Percentiles rank a stretch among this genome's conserved stretches.
Conservation (phyloP, 1,140 invertebrate genomes). For the Papilio glaucus region DNA sequence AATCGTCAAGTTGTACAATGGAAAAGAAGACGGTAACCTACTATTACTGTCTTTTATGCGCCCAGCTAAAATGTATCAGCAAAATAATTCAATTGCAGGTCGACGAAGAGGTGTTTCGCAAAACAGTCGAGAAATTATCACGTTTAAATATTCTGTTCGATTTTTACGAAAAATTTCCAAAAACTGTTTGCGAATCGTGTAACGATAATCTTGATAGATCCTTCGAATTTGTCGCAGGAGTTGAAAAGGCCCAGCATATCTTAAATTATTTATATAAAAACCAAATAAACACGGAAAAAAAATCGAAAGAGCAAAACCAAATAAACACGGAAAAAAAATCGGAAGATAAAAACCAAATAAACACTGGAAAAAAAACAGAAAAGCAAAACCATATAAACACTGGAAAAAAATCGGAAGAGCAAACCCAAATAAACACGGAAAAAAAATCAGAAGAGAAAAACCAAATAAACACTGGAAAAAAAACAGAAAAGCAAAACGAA, state of each 20-base stretch:
- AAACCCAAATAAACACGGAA: too few species aligned
- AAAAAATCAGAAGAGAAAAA: too few species aligned
- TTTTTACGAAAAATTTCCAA: constrained; percentile 51
- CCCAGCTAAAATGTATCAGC: not conserved
- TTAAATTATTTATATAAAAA: constrained; percentile 45
- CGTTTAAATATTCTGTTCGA: constrained; percentile 28
- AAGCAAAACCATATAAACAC: constrained; percentile 39
- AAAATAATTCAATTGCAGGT: constrained; percentile 1
- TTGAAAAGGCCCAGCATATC: constrained; percentile 60
- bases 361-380: not conserved
- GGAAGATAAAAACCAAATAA: constrained; percentile 40
- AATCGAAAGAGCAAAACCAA: too few species aligned
- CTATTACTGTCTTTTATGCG: constrained; percentile 14
- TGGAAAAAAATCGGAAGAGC: too few species aligned
- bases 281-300: constrained; percentile 35
- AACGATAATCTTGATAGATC: constrained; percentile 56
- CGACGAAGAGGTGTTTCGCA: constrained; percentile 4
- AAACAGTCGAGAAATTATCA: constrained; percentile 1
- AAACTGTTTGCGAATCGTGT: constrained; percentile 65
- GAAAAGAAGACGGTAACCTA: not conserved
- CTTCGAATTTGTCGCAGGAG: constrained; percentile 56
- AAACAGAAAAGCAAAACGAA: too few species aligned
- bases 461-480: too few species aligned
- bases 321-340: constrained; percentile 33
- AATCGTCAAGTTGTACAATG: not conserved